Percentiles rank a stretch among this genome's conserved stretches.
Conservation (phyloP, 1,140 invertebrate genomes). For the Leptinotarsa undecemlineata region DNA sequence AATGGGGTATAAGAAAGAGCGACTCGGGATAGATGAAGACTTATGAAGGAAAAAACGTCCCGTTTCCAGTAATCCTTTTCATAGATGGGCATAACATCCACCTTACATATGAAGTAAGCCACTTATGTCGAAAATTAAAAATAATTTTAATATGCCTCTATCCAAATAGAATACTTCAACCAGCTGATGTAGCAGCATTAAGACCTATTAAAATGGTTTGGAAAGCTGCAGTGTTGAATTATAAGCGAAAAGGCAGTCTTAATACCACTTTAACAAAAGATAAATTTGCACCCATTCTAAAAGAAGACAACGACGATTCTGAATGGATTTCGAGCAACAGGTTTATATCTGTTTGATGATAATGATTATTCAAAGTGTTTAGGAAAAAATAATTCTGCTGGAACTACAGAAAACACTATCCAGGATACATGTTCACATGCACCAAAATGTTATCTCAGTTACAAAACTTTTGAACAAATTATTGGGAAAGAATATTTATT, state of each 20-base stretch:
- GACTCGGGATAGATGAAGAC: constrained; percentile 54
- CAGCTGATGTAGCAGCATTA: constrained; percentile 42
- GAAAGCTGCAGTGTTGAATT: constrained; percentile 40
- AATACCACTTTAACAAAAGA: constrained; percentile 43
- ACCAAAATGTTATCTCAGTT: constrained; percentile 17
- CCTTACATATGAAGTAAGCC: constrained; percentile 40
- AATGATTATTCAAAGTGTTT: constrained; percentile 31
- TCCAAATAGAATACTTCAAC: constrained; percentile 49
- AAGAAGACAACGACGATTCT: constrained; percentile 29
- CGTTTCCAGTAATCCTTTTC: constrained; percentile 52
- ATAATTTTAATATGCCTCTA: constrained; percentile 49
- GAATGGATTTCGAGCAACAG: constrained; percentile 37
- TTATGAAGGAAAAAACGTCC: constrained; percentile 36
- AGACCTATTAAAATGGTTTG: constrained; percentile 38
- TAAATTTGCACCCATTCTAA: constrained; percentile 51
- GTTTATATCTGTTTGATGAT: constrained; percentile 27
- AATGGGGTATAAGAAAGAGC: constrained; percentile 49
- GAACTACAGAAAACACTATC: constrained; percentile 23
- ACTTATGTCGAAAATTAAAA: constrained; percentile 46
- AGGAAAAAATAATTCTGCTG: constrained; percentile 32
- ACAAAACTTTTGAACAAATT: constrained; percentile 27
- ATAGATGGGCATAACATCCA: constrained; percentile 52
- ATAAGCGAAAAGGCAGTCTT: constrained; percentile 35
- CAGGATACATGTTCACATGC: neutral
- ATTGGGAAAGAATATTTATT: constrained; percentile 8